These are phyloP conservation scores for Picus viridis DNA, from an alignment of 2,797 vertebrate genomes.

Conservation along the genomic window DNA sequence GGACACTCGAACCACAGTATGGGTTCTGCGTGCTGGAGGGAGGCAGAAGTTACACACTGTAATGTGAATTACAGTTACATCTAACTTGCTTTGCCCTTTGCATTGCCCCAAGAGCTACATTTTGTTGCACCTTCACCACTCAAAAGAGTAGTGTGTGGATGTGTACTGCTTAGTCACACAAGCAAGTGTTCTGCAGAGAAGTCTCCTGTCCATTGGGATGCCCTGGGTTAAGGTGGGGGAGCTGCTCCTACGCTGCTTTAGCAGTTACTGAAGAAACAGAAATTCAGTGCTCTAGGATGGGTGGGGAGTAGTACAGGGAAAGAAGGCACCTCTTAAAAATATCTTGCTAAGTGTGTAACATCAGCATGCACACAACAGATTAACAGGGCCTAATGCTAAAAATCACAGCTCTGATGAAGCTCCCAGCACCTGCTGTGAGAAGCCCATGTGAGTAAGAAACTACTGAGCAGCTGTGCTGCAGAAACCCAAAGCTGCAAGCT, in stretches of 20 bases:
- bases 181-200: background rate
- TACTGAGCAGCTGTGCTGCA: background rate
- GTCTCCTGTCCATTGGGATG: background rate
- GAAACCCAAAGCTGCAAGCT: background rate
- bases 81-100: background rate
- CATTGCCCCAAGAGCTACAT: background rate
- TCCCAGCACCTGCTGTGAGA: background rate
- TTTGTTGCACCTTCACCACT: background rate
- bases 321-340: background rate
- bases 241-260: background rate
- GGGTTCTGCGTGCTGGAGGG: background rate
- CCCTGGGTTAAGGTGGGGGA: background rate
- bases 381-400: background rate
- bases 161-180: background rate
- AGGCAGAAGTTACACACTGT: background rate
- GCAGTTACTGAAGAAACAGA: background rate
- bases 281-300: background rate
- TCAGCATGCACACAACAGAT: background rate
- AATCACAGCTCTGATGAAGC: background rate
- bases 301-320: accelerated
- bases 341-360: background rate
- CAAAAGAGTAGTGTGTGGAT: background rate
- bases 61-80: background rate
- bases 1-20: background rate
- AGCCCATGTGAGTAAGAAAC: background rate